Conservation (phyloP, 2,113 vertebrate genomes). For the Aegotheles bennettii region DNA sequence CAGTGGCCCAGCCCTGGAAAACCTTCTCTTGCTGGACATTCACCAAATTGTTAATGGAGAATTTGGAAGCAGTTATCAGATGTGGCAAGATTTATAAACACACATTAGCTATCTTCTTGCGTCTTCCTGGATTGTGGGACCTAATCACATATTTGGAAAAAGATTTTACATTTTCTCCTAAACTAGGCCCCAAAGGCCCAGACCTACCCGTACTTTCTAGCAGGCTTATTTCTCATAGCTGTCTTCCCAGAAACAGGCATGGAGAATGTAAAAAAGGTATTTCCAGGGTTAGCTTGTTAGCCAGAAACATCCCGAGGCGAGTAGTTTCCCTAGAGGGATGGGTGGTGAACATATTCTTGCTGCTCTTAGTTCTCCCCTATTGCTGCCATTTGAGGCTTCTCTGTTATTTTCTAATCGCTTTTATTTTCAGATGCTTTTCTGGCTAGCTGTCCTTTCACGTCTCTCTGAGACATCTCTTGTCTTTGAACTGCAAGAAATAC, state of each 20-base stretch:
- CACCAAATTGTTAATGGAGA: constrained; percentile 24
- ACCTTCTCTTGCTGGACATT: not conserved
- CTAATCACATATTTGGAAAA: not conserved
- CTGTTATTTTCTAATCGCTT: not conserved
- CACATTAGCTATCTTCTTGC: not conserved
- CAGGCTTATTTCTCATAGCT: not conserved
- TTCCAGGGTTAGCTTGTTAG: not conserved
- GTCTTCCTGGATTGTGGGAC: not conserved
- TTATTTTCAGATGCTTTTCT: not conserved
- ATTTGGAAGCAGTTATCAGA: constrained; percentile 10
- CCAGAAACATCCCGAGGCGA: not conserved
- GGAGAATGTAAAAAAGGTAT: not conserved
- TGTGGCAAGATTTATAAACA: not conserved
- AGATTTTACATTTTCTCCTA: not conserved
- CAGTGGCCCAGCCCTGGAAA: not conserved
- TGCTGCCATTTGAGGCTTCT: not conserved
- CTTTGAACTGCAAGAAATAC: not conserved
- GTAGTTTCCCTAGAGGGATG: not conserved
- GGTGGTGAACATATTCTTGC: not conserved
- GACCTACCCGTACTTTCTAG: not conserved
- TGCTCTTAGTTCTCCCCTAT: not conserved
- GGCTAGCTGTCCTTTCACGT: not conserved
- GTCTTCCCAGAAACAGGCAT: not conserved
- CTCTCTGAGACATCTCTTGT: not conserved
- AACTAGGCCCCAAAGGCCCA: not conserved